These are phyloP conservation scores for Pteropus rufus DNA, from an alignment of 2,797 vertebrate genomes.

Conservation along the genomic window DNA sequence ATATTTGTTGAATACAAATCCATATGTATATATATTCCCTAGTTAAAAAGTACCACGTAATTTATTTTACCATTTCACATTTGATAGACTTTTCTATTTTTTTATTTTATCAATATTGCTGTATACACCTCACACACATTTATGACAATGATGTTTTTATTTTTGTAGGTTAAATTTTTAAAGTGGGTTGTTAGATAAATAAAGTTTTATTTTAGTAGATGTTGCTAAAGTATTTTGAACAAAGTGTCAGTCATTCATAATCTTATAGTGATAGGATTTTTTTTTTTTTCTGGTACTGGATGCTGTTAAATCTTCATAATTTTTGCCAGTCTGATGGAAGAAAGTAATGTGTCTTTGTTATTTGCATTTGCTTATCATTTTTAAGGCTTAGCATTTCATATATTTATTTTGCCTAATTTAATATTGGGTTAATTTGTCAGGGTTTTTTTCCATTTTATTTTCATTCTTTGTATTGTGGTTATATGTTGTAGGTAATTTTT, in stretches of 20 bases:
- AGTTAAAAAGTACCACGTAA: background rate
- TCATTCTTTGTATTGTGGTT: background rate
- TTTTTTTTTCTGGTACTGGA: background rate
- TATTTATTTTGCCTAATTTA: background rate
- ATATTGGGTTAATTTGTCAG: background rate
- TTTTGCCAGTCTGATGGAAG: background rate
- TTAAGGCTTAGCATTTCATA: background rate
- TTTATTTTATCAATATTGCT: background rate
- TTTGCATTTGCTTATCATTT: background rate
- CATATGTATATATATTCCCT: background rate
- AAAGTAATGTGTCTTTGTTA: background rate
- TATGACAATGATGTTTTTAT: background rate
- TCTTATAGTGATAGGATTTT: background rate
- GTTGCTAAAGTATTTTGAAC: slow-evolving; percentile 20
- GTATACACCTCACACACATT: background rate
- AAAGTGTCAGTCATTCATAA: background rate
- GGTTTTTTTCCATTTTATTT: background rate
- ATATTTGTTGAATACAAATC: background rate
- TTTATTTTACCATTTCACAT: background rate
- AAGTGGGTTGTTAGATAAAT: background rate
- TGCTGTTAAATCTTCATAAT: background rate
- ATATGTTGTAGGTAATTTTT: background rate
- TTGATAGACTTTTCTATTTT: background rate
- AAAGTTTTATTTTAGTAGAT: background rate
- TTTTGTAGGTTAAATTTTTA: slow-evolving; percentile 11